A percentile compares a stretch with the other conserved stretches of the same genome.
phyloP scores from a whole-genome alignment of 2,888 invertebrate genomes.

The Pristionchus mayeri region DNA sequence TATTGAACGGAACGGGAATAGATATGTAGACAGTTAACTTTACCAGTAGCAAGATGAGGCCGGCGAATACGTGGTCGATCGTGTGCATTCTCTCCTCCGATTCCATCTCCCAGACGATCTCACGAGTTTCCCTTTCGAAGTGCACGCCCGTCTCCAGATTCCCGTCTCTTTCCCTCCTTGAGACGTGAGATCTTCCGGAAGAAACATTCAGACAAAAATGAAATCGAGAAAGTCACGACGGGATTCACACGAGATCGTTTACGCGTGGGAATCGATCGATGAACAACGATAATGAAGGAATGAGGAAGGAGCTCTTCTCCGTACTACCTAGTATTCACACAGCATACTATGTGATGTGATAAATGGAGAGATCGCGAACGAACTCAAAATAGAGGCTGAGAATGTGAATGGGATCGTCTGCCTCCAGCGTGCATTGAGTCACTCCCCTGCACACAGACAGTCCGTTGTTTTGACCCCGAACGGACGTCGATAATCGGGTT shows the following conservation, averaged over 20 bases:
- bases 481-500: background rate
- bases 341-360: slow-evolving; percentile 1
- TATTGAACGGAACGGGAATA: too few relatives aligned
- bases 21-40: background rate
- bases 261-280: background rate
- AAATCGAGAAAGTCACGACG: background rate
- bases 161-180: background rate
- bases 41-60: slow-evolving; percentile 17
- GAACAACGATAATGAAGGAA: background rate
- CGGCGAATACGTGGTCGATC: background rate
- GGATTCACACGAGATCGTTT: background rate
- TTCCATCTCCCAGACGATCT: background rate
- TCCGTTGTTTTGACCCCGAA: background rate
- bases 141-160: background rate
- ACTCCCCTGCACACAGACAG: background rate
- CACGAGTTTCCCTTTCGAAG: background rate
- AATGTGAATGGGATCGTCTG: background rate
- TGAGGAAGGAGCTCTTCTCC: background rate
- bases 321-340: background rate
- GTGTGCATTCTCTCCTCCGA: background rate
- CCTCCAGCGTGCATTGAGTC: background rate
- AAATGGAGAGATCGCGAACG: background rate
- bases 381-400: background rate
- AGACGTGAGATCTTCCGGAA: slow-evolving; percentile 1
- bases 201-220: background rate